Percentiles rank a stretch among this genome's conserved stretches.
Conservation (phyloP, 2,113 vertebrate genomes). For the Otocyon megalotis region DNA sequence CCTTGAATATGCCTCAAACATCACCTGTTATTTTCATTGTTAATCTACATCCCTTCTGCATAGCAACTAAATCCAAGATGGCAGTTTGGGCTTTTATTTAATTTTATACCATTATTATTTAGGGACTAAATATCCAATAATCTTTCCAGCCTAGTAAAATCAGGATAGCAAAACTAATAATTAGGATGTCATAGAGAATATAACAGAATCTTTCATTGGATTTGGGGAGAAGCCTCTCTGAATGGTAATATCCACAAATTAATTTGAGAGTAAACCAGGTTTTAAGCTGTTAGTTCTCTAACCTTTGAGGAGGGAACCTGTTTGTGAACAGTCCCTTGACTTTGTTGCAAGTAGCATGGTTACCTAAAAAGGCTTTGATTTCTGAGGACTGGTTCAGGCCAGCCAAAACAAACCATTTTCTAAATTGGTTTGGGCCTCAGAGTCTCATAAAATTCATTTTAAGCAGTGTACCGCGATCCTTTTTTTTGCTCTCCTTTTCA, state of each 20-base stretch:
- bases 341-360: not conserved
- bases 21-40: not conserved
- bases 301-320: not conserved
- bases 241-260: not conserved
- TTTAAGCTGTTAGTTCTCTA: not conserved
- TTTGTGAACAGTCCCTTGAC: not conserved
- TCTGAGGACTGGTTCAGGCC: not conserved
- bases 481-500: constrained; percentile 8
- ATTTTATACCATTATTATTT: constrained; percentile 5
- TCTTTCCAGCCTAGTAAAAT: constrained; percentile 32
- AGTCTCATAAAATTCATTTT: constrained; percentile 15
- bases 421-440: constrained; percentile 55
- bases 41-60: not conserved
- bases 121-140: not conserved
- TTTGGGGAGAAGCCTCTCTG: not conserved
- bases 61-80: not conserved
- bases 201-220: not conserved
- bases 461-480: not conserved
- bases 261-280: not conserved
- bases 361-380: constrained; percentile 38
- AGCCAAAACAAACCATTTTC: constrained; percentile 47
- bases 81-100: constrained; percentile 4
- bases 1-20: not conserved
- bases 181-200: not conserved
- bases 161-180: not conserved